A percentile compares a stretch with the other conserved stretches of the same genome.
phyloP scores from a whole-genome alignment of 2,888 invertebrate species.

The Gryllus longicercus region DNA sequence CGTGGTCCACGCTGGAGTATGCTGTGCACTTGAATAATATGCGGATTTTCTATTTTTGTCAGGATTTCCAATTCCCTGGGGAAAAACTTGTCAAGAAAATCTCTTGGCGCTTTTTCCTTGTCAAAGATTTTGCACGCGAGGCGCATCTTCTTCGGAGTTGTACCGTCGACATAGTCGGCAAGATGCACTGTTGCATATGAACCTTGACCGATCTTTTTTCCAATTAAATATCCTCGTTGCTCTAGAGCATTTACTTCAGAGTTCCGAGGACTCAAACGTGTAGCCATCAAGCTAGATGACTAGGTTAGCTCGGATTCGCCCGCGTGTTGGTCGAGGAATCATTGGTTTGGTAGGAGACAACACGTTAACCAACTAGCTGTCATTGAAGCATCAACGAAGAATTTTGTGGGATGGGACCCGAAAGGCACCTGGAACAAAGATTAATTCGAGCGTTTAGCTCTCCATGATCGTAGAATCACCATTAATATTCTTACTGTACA shows the following conservation, averaged over 20 bases:
- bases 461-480: no score
- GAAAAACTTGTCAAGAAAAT: conserved; percentile 89
- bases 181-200: conserved; percentile 87
- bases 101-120: conserved; percentile 80
- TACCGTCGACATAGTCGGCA: conserved; percentile 73
- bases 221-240: conserved; percentile 77
- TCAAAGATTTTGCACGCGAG: conserved; percentile 90
- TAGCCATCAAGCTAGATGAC: conserved; percentile 55
- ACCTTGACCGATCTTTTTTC: conserved; percentile 86
- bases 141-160: conserved; percentile 67
- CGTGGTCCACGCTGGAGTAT: conserved; percentile 77
- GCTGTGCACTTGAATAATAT: conserved; percentile 86
- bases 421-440: conserved; percentile 17
- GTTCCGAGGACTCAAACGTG: conserved; percentile 70
- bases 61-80: conserved; percentile 89
- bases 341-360: conserved; percentile 23
- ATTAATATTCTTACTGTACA: no score
- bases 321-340: conserved; percentile 21
- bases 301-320: conserved; percentile 4
- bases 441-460: no score
- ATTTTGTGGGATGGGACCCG: conserved; percentile 20
- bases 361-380: neutral
- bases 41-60: conserved; percentile 83
- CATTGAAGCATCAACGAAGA: conserved; percentile 19
- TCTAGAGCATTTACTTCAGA: conserved; percentile 83